Evolutionary conservation across 2,888 invertebrate genomes (phyloP).

Genomic region (Drosophila borborema): DNA sequence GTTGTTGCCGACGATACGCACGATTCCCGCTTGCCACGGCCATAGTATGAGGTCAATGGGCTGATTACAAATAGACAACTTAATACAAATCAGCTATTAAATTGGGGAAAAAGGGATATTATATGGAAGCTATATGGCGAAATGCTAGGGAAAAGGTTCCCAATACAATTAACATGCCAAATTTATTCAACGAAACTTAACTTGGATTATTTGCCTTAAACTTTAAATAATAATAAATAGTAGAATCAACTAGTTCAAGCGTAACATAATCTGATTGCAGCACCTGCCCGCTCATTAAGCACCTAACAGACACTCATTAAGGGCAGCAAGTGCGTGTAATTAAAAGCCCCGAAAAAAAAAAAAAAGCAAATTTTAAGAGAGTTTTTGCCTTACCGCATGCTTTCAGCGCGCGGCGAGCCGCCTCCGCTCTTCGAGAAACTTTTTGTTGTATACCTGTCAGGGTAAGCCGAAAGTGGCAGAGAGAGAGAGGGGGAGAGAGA

Average conservation of each 20-base stretch:
- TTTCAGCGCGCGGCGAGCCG: constrained; percentile 93
- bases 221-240: neutral
- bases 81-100: constrained; percentile 29
- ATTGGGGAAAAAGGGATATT: neutral
- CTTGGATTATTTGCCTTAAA: neutral
- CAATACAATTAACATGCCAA: neutral
- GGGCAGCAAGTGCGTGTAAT: constrained; percentile 44
- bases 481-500: neutral
- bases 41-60: constrained; percentile 88
- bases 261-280: constrained; percentile 4
- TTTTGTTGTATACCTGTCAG: constrained; percentile 83
- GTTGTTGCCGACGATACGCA: constrained; percentile 92
- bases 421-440: constrained; percentile 87
- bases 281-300: constrained; percentile 2
- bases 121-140: neutral
- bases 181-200: no score
- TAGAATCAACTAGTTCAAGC: neutral
- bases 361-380: constrained; percentile 26
- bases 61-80: constrained; percentile 82
- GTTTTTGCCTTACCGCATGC: constrained; percentile 89
- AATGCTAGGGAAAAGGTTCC: no score
- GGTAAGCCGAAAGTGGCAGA: constrained; percentile 8
- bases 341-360: constrained; percentile 40
- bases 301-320: constrained; percentile 12
- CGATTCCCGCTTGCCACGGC: constrained; percentile 90